Evolutionary conservation across 2,888 invertebrate genomes (phyloP).

Genomic region (Maniola hyperantus): DNA sequence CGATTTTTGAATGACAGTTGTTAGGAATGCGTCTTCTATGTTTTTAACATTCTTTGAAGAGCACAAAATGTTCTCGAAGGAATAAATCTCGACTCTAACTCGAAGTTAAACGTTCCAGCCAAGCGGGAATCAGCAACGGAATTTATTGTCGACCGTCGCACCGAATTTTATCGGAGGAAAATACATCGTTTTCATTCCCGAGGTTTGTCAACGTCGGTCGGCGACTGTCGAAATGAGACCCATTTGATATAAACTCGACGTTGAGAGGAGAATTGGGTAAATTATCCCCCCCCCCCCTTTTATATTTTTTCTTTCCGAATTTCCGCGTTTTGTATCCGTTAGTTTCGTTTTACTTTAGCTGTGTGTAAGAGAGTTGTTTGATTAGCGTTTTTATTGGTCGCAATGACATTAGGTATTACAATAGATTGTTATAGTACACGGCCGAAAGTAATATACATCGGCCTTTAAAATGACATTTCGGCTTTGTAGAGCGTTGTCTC

Average conservation of each 20-base stretch:
- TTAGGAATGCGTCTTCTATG: no score
- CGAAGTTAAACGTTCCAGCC: slow-evolving; percentile 45
- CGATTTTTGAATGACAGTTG: no score
- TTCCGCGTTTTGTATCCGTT: slow-evolving; percentile 1
- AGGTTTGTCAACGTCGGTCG: slow-evolving; percentile 74
- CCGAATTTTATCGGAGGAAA: slow-evolving; percentile 74
- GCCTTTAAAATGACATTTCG: no score
- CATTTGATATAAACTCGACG: slow-evolving; percentile 70
- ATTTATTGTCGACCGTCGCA: slow-evolving; percentile 56
- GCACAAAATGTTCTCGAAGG: slow-evolving; percentile 33
- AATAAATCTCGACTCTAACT: slow-evolving; percentile 42
- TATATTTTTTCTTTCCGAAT: slow-evolving; percentile 9
- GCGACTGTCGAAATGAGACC: slow-evolving; percentile 64
- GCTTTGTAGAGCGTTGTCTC: no score
- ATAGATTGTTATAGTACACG: no score
- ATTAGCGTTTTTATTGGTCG: no score
- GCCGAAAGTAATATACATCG: no score
- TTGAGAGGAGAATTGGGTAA: slow-evolving; percentile 42
- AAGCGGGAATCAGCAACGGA: slow-evolving; percentile 45
- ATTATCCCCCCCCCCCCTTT: slow-evolving; percentile 35
- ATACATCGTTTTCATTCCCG: slow-evolving; percentile 74
- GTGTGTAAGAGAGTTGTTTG: no score
- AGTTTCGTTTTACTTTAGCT: background rate
- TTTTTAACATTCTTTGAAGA: no score
- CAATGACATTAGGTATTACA: no score